Percentiles rank a stretch among this genome's conserved stretches.
Conservation (phyloP, 2,888 invertebrate species). For the Lypha dubia region DNA sequence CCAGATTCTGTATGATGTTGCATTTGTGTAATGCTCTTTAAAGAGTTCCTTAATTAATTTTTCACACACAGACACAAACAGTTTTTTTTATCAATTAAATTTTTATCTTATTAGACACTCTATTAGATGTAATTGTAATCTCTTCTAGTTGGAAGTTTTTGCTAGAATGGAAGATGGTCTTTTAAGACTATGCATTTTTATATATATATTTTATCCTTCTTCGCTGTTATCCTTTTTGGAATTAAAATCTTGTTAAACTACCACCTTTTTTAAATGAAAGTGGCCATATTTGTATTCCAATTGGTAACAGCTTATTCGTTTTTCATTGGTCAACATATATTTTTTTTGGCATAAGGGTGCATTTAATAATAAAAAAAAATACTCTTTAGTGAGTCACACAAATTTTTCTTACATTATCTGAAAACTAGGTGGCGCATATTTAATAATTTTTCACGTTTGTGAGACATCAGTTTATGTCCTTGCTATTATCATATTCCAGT, state of each 20-base stretch:
- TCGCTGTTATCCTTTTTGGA: constrained; percentile 75
- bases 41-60: not conserved
- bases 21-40: constrained; percentile 74
- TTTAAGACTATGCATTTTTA: constrained; percentile 42
- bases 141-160: constrained; percentile 76
- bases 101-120: constrained; percentile 38
- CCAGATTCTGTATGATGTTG: constrained; percentile 82
- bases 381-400: not conserved
- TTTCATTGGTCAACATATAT: constrained; percentile 75
- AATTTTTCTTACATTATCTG: not conserved
- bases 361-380: constrained; percentile 5
- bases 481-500: not conserved
- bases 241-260: constrained; percentile 67
- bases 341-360: constrained; percentile 16
- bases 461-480: not conserved
- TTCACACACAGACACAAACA: no score
- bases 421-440: constrained; percentile 35
- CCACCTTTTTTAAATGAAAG: constrained; percentile 72
- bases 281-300: constrained; percentile 78
- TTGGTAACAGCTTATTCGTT: constrained; percentile 75
- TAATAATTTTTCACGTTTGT: not conserved
- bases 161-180: constrained; percentile 73
- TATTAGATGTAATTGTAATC: constrained; percentile 14
- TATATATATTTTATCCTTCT: constrained; percentile 1
- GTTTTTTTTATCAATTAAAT: constrained; percentile 13